Conservation (phyloP, 1,140 invertebrate species). For the Bombus ignitus region DNA sequence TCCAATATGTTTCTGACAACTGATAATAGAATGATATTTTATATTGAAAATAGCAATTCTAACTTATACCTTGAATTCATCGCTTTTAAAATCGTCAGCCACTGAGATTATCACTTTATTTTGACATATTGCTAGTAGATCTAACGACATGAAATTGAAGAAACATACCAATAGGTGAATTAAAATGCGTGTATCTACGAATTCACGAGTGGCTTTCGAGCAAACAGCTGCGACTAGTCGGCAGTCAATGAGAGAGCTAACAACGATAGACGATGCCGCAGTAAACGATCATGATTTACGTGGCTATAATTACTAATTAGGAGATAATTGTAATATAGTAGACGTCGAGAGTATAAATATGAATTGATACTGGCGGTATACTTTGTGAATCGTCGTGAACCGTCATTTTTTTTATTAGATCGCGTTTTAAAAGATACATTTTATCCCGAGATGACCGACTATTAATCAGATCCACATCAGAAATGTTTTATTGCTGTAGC, state of each 20-base stretch:
- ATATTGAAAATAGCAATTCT: no score
- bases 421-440: neutral
- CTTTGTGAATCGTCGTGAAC: neutral
- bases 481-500: neutral
- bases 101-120: no score
- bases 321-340: conserved; percentile 67
- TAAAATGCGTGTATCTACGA: neutral
- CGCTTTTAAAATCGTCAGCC: neutral
- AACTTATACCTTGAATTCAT: neutral
- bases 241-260: neutral
- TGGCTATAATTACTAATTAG: conserved; percentile 69
- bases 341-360: conserved; percentile 63
- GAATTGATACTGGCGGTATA: conserved; percentile 61
- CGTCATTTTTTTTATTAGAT: neutral
- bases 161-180: neutral
- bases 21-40: no score
- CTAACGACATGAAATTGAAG: neutral
- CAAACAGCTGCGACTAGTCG: neutral
- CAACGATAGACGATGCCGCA: conserved; percentile 37
- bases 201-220: neutral
- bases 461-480: conserved; percentile 12
- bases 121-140: no score
- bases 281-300: conserved; percentile 69
- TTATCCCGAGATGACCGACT: neutral
- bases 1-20: no score